phyloP scores from a whole-genome alignment of 2,113 vertebrate species.

The Neoarius graeffei region DNA sequence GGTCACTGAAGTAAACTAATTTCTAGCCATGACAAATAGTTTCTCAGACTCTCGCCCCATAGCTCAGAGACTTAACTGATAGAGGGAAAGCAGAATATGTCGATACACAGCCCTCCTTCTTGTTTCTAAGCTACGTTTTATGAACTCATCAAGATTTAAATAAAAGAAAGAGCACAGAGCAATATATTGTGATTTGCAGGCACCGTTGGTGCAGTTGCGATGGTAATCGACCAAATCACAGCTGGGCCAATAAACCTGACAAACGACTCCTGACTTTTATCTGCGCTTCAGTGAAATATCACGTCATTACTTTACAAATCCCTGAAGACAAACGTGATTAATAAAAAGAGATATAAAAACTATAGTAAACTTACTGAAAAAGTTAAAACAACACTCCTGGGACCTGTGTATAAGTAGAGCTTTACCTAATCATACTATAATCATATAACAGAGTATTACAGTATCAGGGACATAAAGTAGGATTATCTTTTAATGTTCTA shows the following conservation, averaged over 20 bases:
- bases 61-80: background rate
- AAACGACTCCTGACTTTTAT: constrained; percentile 12
- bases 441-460: background rate
- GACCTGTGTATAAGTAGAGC: background rate
- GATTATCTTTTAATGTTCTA: too few species aligned
- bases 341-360: background rate
- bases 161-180: constrained; percentile 8
- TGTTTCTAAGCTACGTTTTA: background rate
- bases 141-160: constrained; percentile 21
- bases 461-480: background rate
- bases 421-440: background rate
- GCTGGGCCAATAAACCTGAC: constrained; percentile 27
- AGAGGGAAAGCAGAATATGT: background rate
- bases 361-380: background rate
- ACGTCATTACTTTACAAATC: background rate
- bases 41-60: background rate
- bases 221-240: background rate
- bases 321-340: background rate
- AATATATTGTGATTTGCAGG: background rate
- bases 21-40: background rate
- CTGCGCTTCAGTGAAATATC: constrained; percentile 9
- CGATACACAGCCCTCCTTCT: background rate
- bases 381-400: background rate
- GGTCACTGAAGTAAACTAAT: background rate
- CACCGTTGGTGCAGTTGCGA: background rate